Evolutionary conservation across 2,888 invertebrate species (phyloP), one percentile per base, ranked within the genome.

Genomic region (Spisula solida): DNA sequence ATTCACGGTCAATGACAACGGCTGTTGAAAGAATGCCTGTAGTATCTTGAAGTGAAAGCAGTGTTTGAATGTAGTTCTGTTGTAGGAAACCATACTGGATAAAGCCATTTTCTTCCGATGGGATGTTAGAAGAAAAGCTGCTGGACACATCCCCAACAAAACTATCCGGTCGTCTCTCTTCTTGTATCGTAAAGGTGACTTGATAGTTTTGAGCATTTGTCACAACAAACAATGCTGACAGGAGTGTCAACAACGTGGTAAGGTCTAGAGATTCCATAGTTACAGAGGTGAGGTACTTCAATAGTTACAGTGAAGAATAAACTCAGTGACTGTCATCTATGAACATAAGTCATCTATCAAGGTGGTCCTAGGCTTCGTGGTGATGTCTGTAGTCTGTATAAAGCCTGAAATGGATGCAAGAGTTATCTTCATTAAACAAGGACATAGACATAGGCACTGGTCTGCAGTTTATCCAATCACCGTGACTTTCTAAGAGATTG

Each of bases 1-100:
- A 91, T 88, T 95, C 95, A 8, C 95, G 87, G 81, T 95, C 94
- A 55, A 95, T 94, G 56, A 88, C 85, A 31, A 89, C 88, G 0
- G 92, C 84, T 10, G 95, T 94, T 12, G 88, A 88, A n/a, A 95
- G 82, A 34, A 94, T 90, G 34, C 94, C 94, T n/a, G 91, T 93
- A 48, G 89, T 93, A 20, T 93, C 92, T 47, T 94, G 90, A n/a
- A 95, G 92, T 10, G 81, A 87, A 47, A 95, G 93, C 25, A 94
- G 90, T 6, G 92, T 88, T 80, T 93, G 92, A 85, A 93, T 91
- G 51, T 90, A 86, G 41, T 89, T 92, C 85, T 93, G 93, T 51
- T 93, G 91, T 14, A 94, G 81, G 56, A 94, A 93, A 16, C 91
- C 90, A 55, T 90, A 94, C n/a, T 87, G 86, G 14, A 94, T 87